Evolutionary conservation across 2,888 invertebrate genomes (phyloP).

Genomic region (Kuschelorhynchus macadamiae): DNA sequence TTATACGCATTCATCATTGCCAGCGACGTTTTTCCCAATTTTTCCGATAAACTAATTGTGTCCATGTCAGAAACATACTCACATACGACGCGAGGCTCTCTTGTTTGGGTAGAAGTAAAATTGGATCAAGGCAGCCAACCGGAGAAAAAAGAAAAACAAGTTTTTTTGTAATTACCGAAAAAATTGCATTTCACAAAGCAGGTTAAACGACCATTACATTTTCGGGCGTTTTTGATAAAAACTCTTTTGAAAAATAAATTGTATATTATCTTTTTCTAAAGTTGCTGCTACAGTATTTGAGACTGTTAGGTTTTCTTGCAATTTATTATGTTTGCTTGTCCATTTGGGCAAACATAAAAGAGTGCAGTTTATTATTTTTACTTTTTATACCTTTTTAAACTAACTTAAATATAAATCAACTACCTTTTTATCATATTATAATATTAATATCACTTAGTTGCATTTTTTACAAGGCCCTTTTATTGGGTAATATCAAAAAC

Average conservation of each 20-base stretch:
- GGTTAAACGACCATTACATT: slow-evolving; percentile 13
- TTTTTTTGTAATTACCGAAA: slow-evolving; percentile 23
- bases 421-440: too few species aligned
- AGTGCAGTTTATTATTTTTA: too few species aligned
- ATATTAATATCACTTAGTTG: too few species aligned
- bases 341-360: too few species aligned
- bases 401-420: too few species aligned
- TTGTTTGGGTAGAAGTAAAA: slow-evolving; percentile 36
- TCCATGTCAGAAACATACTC: slow-evolving; percentile 46
- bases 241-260: not conserved
- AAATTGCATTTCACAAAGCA: slow-evolving; percentile 15
- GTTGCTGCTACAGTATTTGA: too few species aligned
- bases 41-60: slow-evolving; percentile 49
- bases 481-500: too few species aligned
- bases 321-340: too few species aligned
- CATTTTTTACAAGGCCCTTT: too few species aligned
- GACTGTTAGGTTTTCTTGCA: too few species aligned
- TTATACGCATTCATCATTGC: slow-evolving; percentile 46
- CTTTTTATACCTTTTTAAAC: too few species aligned
- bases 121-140: slow-evolving; percentile 41
- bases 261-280: too few species aligned
- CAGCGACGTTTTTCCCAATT: slow-evolving; percentile 49
- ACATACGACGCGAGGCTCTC: slow-evolving; percentile 30
- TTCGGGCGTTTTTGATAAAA: not conserved
- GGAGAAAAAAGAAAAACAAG: slow-evolving; percentile 29